Evolutionary conservation across 2,113 vertebrate species (phyloP).

Genomic region (Pardalotus punctatus): DNA sequence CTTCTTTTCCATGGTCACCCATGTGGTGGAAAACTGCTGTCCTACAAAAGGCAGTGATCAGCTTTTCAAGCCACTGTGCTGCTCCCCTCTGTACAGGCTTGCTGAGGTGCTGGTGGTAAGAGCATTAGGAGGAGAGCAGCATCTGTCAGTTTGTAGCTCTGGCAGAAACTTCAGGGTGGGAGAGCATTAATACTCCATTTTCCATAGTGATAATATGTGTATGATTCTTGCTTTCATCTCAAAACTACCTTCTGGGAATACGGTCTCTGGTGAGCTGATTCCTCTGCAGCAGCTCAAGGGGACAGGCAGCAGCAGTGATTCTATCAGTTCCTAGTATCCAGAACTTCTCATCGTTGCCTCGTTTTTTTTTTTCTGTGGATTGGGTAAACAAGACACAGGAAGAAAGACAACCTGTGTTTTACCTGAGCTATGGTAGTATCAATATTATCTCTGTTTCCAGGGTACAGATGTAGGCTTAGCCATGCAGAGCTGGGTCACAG

Average conservation of each 20-base stretch:
- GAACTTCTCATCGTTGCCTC: not conserved
- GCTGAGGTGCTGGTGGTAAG: rapidly evolving
- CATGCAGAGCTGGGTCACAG: not conserved
- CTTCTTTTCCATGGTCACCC: not conserved
- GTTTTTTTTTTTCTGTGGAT: not conserved
- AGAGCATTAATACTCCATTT: not conserved
- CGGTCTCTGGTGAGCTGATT: not conserved
- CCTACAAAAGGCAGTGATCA: not conserved
- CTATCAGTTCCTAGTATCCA: not conserved
- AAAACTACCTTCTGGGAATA: not conserved
- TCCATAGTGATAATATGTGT: not conserved
- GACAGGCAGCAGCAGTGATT: not conserved
- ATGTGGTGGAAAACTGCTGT: not conserved
- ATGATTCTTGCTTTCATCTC: not conserved
- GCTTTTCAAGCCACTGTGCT: not conserved
- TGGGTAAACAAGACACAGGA: not conserved
- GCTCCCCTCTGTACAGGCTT: not conserved
- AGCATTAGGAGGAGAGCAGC: not conserved
- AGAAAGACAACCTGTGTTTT: not conserved
- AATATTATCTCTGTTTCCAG: not conserved
- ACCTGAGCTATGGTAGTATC: not conserved
- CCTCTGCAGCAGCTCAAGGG: not conserved
- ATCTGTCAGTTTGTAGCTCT: not conserved
- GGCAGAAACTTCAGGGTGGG: not conserved
- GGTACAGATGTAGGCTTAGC: not conserved